Evolutionary conservation across 2,888 invertebrate genomes (phyloP).

Genomic region (Cetonia aurata): DNA sequence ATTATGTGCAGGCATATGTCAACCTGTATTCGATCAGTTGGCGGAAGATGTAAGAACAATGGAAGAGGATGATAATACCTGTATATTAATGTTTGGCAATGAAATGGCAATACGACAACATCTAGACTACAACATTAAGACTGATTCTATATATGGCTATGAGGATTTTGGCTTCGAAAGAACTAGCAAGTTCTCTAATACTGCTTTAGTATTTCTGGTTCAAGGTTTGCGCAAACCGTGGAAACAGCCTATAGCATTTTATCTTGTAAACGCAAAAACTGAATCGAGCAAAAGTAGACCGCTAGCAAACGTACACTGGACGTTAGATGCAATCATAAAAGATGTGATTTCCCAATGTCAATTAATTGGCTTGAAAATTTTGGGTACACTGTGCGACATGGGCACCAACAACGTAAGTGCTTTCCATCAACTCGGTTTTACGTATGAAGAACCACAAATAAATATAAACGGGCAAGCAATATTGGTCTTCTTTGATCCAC

Average conservation of each 20-base stretch:
- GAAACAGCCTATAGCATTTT: constrained; percentile 7
- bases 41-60: too few species aligned
- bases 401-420: neutral
- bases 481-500: neutral
- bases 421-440: neutral
- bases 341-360: neutral
- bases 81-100: too few species aligned
- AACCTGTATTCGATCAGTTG: too few species aligned
- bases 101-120: too few species aligned
- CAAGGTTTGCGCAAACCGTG: neutral
- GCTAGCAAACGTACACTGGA: neutral
- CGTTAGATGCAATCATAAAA: neutral
- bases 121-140: too few species aligned
- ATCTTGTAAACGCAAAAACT: constrained; percentile 1
- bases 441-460: neutral
- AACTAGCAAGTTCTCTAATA: neutral
- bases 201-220: neutral
- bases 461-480: neutral
- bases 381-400: constrained; percentile 3
- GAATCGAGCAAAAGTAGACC: neutral
- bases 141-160: too few species aligned
- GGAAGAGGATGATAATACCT: too few species aligned
- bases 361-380: neutral
- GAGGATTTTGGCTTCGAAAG: too few species aligned
- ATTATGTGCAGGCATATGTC: too few species aligned